Evolutionary conservation across 2,113 vertebrate species (phyloP), one percentile per base, ranked within the genome.

Genomic region (Vulpes lagopus): DNA sequence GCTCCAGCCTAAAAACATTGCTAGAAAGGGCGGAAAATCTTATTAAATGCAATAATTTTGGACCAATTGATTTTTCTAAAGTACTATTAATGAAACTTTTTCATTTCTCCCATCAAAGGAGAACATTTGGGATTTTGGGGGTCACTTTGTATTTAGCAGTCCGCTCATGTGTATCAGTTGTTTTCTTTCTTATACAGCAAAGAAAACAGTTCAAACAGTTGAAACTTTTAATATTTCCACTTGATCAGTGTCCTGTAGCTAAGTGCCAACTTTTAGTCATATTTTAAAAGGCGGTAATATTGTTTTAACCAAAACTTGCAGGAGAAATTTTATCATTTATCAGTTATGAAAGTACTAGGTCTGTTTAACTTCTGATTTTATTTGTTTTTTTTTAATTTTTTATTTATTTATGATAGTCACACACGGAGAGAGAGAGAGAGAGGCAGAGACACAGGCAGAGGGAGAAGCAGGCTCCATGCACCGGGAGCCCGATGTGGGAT

Each of bases 41-140:
- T 87, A 19, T 76, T 87, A 53, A 30, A 85, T 97, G 71, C 67
- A 90, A 89, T 92, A 65, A 76, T 90, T 95, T 93, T 91, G 5
- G 17, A 62, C 17, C 32, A 96, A 32, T 69, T 69, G 69, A 89
- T 89, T 80, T 95, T 92, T 90, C 64, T 16, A 71, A 97, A 85
- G 4, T 8, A 57, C 38, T 87, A 0, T 73, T 81, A 74, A 35
- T 35, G 23, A 38, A 79, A 69, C 87, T 84, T 76, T 95, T 96
- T 30, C 27, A 22, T 96, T 97, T 93, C 38, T 95, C 3, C 20
- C 16, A 57, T 69, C 69, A 85, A 90, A 97, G 74, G 78, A 10
- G 64, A 91, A 53, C 73, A 71, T 51, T 98, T 87, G 0, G 0
- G 27, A 86, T 95, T 96, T 35, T 89, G 35, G 94, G 4, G 85